phyloP scores from a whole-genome alignment of 2,888 invertebrate species.

The Hirtodrosophila duncani region DNA sequence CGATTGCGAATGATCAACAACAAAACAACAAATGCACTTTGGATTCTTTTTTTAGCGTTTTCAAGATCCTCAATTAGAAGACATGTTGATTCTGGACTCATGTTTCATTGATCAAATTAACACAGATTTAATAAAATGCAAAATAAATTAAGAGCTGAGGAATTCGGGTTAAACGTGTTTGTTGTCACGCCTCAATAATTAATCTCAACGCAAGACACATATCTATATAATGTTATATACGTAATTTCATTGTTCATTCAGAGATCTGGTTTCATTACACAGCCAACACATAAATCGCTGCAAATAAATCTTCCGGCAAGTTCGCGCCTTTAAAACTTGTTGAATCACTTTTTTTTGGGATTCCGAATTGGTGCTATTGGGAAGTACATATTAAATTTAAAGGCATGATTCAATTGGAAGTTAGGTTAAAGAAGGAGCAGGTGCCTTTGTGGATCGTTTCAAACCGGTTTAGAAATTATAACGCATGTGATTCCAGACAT shows the following conservation, averaged over 20 bases:
- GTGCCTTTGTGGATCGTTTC: too few relatives aligned
- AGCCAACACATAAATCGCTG: conserved; percentile 38
- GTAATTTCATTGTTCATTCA: not conserved
- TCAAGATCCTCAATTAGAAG: conserved; percentile 34
- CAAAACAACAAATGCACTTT: conserved; percentile 24
- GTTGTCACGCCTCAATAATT: conserved; percentile 9
- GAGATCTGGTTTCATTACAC: conserved; percentile 36
- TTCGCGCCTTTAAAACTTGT: conserved; percentile 28
- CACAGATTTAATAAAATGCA: conserved; percentile 34
- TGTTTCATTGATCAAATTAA: conserved; percentile 57
- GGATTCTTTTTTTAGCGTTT: too few relatives aligned
- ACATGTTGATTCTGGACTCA: conserved; percentile 24
- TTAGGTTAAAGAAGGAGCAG: conserved; percentile 5
- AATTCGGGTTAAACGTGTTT: conserved; percentile 51
- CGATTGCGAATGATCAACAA: conserved; percentile 36
- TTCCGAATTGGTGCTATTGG: conserved; percentile 36
- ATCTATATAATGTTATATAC: conserved; percentile 9
- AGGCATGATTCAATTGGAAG: conserved; percentile 49
- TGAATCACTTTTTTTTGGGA: conserved; percentile 43
- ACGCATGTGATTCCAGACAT: conserved; percentile 38
- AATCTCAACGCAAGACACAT: too few relatives aligned
- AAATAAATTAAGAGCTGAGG: conserved; percentile 15
- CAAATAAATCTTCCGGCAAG: conserved; percentile 51
- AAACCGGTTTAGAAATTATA: conserved; percentile 39
- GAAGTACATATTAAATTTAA: conserved; percentile 36